A percentile compares a stretch with the other conserved stretches of the same genome.
Evolutionary conservation across 1,140 invertebrate species (phyloP).

Genomic region (Drosophila pseudoobscura): DNA sequence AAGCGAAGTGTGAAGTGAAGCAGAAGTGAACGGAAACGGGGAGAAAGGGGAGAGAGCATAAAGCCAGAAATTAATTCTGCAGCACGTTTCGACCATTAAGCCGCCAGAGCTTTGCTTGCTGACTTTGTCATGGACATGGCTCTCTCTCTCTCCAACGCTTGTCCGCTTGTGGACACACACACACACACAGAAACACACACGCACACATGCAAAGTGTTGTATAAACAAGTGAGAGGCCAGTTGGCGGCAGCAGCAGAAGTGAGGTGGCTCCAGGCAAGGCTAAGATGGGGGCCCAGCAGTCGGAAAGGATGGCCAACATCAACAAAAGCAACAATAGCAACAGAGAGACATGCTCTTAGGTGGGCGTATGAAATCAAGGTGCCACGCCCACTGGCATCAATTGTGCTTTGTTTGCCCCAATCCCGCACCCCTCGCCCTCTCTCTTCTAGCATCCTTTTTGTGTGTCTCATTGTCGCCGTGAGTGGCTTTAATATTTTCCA

Average conservation of each 20-base stretch:
- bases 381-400: constrained; percentile 42
- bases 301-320: background rate
- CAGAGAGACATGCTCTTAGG: constrained; percentile 3
- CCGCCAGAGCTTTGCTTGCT: constrained; percentile 76
- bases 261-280: constrained; percentile 22
- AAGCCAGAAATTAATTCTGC: constrained; percentile 78
- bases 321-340: background rate
- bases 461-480: constrained; percentile 36
- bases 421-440: background rate
- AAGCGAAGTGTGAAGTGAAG: background rate
- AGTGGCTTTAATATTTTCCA: constrained; percentile 54
- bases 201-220: constrained; percentile 75
- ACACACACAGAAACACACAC: constrained; percentile 34
- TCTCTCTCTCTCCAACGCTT: no score
- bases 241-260: constrained; percentile 9
- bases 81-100: constrained; percentile 79
- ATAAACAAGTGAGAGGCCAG: constrained; percentile 64
- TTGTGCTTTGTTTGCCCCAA: constrained; percentile 50
- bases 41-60: constrained; percentile 57
- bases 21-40: constrained; percentile 12
- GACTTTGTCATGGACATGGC: constrained; percentile 60
- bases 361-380: constrained; percentile 9
- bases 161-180: constrained; percentile 3
- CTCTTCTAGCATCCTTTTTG: background rate
- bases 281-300: background rate